A percentile compares a stretch with the other conserved stretches of the same genome.
phyloP scores from a whole-genome alignment of 2,888 invertebrate genomes.

The Hymenopus coronatus region DNA sequence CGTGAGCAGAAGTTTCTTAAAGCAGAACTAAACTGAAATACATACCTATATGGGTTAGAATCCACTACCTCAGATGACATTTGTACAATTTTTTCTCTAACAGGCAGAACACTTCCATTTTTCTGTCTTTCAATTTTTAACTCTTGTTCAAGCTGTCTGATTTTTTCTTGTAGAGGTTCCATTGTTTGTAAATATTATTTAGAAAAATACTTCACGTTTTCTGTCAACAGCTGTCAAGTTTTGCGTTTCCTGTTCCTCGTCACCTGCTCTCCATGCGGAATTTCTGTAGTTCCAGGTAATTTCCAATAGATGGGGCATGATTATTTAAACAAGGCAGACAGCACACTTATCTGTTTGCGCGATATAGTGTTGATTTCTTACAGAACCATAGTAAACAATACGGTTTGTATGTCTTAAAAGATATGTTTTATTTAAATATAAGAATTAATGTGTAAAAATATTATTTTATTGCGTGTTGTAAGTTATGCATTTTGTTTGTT shows the following conservation, averaged over 20 bases:
- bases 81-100: conserved; percentile 70
- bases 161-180: background rate
- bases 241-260: background rate
- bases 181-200: background rate
- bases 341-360: background rate
- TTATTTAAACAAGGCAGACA: background rate
- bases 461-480: background rate
- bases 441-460: too few species aligned
- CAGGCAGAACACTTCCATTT: conserved; percentile 43
- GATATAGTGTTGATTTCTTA: background rate
- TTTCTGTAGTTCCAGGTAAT: background rate
- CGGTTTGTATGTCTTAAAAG: too few species aligned
- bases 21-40: background rate
- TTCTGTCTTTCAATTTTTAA: conserved; percentile 34
- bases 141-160: conserved; percentile 9
- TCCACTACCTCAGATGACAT: conserved; percentile 98
- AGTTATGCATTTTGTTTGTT: background rate
- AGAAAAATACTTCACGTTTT: background rate
- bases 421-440: too few species aligned
- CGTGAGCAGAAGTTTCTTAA: background rate
- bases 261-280: background rate
- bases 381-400: too few species aligned
- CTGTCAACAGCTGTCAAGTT: background rate
- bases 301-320: background rate
- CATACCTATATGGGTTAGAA: conserved; percentile 94